Conservation (phyloP, 1,140 invertebrate species). For the Bombyx mori region ASM3026992v2 NC_085128.1:16204001-16204500, state of each 20-base stretch:
- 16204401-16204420: too few relatives aligned
- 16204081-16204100: slow-evolving; percentile 82
- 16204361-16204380: too few relatives aligned
- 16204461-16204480: too few relatives aligned
- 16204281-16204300: neutral
- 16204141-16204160: slow-evolving; percentile 38
- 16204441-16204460: too few relatives aligned
- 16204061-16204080: slow-evolving; percentile 84
- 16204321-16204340: too few relatives aligned
- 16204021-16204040: slow-evolving; percentile 83
- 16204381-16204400: too few relatives aligned
- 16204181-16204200: slow-evolving; percentile 3
- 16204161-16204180: slow-evolving; percentile 13
- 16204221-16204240: slow-evolving; percentile 59
- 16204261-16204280: slow-evolving; percentile 54
- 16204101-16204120: slow-evolving; percentile 75
- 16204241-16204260: slow-evolving; percentile 67
- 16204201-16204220: slow-evolving; percentile 51
- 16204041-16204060: slow-evolving; percentile 86
- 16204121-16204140: slow-evolving; percentile 34
- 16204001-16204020: neutral
- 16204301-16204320: too few relatives aligned
- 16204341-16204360: too few relatives aligned
- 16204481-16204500: too few relatives aligned
- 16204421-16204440: too few relatives aligned